Evolutionary conservation across 2,888 invertebrate genomes (phyloP).

Genomic region (Allacma fusca): DNA sequence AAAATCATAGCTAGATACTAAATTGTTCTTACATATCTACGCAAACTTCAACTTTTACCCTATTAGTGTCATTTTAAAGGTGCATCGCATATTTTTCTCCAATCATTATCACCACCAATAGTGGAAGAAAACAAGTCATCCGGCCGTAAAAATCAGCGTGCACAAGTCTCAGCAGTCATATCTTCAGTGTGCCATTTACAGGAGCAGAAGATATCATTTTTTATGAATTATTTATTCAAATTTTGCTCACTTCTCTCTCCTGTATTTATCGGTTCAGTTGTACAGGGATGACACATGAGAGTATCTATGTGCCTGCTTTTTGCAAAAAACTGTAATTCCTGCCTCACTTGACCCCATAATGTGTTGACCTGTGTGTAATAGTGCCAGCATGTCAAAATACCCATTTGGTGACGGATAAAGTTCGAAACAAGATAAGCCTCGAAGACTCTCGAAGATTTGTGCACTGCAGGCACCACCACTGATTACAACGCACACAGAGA

Average conservation of each 20-base stretch:
- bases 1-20: neutral
- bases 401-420: too few species aligned
- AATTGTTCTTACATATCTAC: neutral
- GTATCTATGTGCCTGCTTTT: neutral
- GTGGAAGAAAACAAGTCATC: slow-evolving; percentile 7
- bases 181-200: neutral
- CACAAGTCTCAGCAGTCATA: neutral
- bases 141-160: slow-evolving; percentile 7
- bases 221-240: slow-evolving; percentile 8
- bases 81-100: slow-evolving; percentile 7
- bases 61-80: slow-evolving; percentile 16
- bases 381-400: too few species aligned
- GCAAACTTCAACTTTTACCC: slow-evolving; percentile 4
- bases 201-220: neutral
- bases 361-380: neutral
- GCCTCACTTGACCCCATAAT: slow-evolving; percentile 8
- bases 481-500: too few species aligned
- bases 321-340: neutral
- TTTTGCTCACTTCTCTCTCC: neutral
- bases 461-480: too few species aligned
- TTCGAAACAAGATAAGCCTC: too few species aligned
- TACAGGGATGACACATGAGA: neutral
- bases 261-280: neutral
- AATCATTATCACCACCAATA: slow-evolving; percentile 11
- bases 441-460: too few species aligned